Conservation (phyloP, 2,113 vertebrate species). For the Ceyx melanurus region DNA sequence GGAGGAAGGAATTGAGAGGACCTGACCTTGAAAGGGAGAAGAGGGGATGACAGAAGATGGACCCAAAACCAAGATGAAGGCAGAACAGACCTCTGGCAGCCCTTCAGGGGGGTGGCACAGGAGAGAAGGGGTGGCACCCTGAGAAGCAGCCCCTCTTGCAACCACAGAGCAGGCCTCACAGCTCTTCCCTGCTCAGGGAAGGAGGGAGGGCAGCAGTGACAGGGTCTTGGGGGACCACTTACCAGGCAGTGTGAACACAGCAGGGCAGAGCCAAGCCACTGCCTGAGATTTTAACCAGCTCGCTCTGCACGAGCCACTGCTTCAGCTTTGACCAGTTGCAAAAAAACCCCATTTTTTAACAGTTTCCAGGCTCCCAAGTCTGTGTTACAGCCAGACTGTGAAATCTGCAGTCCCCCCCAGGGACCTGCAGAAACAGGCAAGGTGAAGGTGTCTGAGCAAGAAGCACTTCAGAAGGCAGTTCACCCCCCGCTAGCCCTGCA, state of each 20-base stretch:
- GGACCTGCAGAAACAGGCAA: neutral
- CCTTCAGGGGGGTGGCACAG: neutral
- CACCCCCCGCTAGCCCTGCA: neutral
- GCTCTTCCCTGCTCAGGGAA: neutral
- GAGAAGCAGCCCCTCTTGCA: neutral
- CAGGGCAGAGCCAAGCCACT: neutral
- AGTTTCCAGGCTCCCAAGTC: neutral
- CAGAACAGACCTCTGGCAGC: neutral
- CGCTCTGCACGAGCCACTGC: neutral
- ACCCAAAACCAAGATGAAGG: neutral
- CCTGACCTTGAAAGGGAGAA: neutral
- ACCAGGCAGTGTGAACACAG: rapidly evolving
- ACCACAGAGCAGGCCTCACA: neutral
- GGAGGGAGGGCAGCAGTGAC: neutral
- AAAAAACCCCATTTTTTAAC: neutral
- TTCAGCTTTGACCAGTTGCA: neutral
- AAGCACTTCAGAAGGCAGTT: neutral
- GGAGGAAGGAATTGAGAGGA: neutral
- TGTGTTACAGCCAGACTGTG: neutral
- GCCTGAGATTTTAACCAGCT: neutral
- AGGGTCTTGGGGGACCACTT: too few species aligned
- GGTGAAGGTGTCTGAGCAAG: neutral
- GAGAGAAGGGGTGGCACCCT: neutral
- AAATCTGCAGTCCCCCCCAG: neutral
- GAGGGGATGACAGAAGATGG: neutral